Evolutionary conservation across 2,797 vertebrate genomes (phyloP), one percentile per base, ranked within the genome.

Genomic region (Enteromius afrohamiltoni): DNA sequence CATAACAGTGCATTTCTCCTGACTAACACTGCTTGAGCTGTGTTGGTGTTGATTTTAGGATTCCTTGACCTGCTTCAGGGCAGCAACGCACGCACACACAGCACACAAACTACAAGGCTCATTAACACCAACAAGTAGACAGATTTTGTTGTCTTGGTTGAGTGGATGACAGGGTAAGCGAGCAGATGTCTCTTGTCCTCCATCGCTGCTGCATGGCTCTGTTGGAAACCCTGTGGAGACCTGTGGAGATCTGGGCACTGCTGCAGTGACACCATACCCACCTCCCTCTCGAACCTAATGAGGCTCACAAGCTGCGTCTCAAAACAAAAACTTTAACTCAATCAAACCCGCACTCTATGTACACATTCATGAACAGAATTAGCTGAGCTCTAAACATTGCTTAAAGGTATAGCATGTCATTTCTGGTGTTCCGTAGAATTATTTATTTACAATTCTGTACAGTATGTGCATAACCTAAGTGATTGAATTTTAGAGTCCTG

Each of bases 141-240:
- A 87, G 79, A 84, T 82, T 85, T 83, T 37, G 31, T 70, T 85
- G 68, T 83, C 74, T 75, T 88, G 87, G 47, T 89, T 89, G 87
- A 88, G 53, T 16, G 70, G 58, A 17, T 83, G 79, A 37, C 73
- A 78, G 83, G 64, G 74, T 77, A 58, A 77, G 64, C 64, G n/a
- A 79, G 60, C 80, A 92, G 92, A 91, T 91, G 91, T 92, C 93
- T 91, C 92, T 91, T 93, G 93, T 90, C 84, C n/a, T 65, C 62
- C 83, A 62, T 80, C 88, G 90, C 90, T 8, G 79, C 86, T 88
- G 89, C 91, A 88, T n/a, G 64, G 42, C 51, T 77, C 51, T 83
- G 86, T 21, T 87, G 77, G 83, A 84, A 85, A 86, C 80, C 90
- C 90, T 91, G 88, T 65, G 67, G 70, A 10, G 58, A 82, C n/a